These are phyloP conservation scores for Synanceia verrucosa DNA, from an alignment of 2,797 vertebrate genomes.

Conservation along the genomic window DNA sequence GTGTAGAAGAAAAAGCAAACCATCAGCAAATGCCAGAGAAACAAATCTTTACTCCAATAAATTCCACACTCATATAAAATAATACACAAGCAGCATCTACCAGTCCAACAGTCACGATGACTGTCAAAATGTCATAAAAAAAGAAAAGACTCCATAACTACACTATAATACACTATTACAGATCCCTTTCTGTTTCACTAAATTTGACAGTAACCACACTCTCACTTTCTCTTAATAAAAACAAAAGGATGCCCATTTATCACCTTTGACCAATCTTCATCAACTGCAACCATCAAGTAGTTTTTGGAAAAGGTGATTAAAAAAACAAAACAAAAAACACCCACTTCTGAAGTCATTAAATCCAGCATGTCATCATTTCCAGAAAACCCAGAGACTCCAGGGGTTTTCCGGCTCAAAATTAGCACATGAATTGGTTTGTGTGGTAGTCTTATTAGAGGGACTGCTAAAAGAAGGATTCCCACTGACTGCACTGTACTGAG, in stretches of 20 bases:
- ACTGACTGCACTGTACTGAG: slow-evolving; percentile 9
- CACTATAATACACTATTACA: no score
- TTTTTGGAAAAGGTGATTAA: background rate
- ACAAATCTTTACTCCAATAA: background rate
- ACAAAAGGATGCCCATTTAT: slow-evolving; percentile 12
- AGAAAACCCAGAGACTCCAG: slow-evolving; percentile 55
- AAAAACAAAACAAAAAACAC: no score
- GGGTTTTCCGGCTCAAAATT: slow-evolving; percentile 68
- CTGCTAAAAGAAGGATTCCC: slow-evolving; percentile 45
- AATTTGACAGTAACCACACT: background rate
- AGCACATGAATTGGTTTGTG: slow-evolving; percentile 71
- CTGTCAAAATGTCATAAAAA: no score
- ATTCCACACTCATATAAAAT: background rate
- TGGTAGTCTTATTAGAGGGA: slow-evolving; percentile 52
- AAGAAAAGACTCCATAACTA: background rate
- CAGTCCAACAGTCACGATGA: no score
- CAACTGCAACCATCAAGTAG: background rate
- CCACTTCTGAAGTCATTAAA: slow-evolving; percentile 33
- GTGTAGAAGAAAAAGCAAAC: slow-evolving; percentile 15
- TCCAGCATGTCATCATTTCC: slow-evolving; percentile 53
- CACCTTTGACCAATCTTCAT: background rate
- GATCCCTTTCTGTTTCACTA: no score
- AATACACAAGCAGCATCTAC: background rate
- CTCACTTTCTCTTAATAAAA: slow-evolving; percentile 27
- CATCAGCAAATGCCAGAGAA: slow-evolving; percentile 6